These are phyloP conservation scores for Habropoda laboriosa DNA, from an alignment of 1,140 invertebrate species.

Conservation along the genomic window DNA sequence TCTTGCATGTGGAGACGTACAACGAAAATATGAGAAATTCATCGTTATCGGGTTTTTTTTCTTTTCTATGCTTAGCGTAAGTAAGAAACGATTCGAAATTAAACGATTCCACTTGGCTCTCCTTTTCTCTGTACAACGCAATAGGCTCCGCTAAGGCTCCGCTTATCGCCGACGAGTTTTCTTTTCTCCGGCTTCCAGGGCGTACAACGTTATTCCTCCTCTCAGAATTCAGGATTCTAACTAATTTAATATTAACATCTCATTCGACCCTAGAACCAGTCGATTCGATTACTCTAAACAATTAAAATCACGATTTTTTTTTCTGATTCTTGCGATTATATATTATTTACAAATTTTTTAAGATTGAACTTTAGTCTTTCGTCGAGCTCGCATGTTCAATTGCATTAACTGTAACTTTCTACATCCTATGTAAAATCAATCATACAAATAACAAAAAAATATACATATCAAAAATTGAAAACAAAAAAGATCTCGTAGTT, in stretches of 20 bases:
- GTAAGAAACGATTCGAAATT: slow-evolving; percentile 72
- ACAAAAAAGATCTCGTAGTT: background rate
- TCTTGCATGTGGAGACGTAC: slow-evolving; percentile 20
- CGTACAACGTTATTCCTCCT: slow-evolving; percentile 15
- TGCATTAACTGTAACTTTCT: background rate
- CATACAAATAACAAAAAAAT: slow-evolving; percentile 40
- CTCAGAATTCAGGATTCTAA: slow-evolving; percentile 39
- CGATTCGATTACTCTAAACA: background rate
- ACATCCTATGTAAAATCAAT: slow-evolving; percentile 24
- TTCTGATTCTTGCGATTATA: background rate
- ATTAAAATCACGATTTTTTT: background rate
- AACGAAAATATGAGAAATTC: slow-evolving; percentile 38
- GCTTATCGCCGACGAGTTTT: slow-evolving; percentile 70
- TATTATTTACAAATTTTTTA: slow-evolving; percentile 24
- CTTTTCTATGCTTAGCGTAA: slow-evolving; percentile 47
- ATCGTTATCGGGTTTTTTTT: slow-evolving; percentile 39
- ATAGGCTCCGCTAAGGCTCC: slow-evolving; percentile 77
- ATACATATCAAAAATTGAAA: slow-evolving; percentile 3
- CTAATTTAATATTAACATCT: slow-evolving; percentile 38
- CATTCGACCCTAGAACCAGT: slow-evolving; percentile 37
- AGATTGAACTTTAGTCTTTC: background rate
- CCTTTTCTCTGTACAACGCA: slow-evolving; percentile 75
- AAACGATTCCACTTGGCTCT: slow-evolving; percentile 62
- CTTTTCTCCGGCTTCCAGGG: slow-evolving; percentile 13
- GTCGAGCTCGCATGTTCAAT: no score